These are phyloP conservation scores for Myanophis thanlyinensis DNA, from an alignment of 2,113 vertebrate species.

Conservation along the genomic window DNA sequence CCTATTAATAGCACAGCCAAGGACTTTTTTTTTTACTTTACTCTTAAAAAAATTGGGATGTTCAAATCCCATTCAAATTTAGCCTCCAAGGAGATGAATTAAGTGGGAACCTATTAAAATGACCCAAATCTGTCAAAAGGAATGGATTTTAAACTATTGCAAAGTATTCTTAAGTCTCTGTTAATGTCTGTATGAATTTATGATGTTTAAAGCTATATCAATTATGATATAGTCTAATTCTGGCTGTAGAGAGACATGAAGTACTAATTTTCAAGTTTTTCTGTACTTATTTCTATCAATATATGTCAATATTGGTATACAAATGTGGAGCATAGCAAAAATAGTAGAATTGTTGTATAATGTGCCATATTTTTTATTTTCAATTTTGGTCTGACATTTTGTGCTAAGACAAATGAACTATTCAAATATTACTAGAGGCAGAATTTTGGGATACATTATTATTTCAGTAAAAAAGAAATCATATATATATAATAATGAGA, in stretches of 20 bases:
- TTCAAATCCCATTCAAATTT: constrained; percentile 47
- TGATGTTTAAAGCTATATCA: constrained; percentile 39
- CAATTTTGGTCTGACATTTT: constrained; percentile 28
- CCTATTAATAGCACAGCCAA: constrained; percentile 23
- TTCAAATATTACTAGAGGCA: constrained; percentile 22
- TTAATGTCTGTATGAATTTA: constrained; percentile 45
- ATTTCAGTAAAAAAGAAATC: constrained; percentile 19
- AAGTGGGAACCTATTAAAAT: constrained; percentile 47
- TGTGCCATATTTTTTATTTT: constrained; percentile 3
- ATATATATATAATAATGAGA: constrained; percentile 12
- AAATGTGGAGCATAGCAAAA: constrained; percentile 16
- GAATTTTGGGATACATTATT: constrained; percentile 30
- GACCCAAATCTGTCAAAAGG: constrained; percentile 59
- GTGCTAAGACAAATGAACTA: constrained; percentile 36
- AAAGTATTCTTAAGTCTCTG: constrained; percentile 27
- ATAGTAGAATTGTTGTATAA: background rate
- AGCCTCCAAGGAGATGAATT: constrained; percentile 35
- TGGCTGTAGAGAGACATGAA: constrained; percentile 43
- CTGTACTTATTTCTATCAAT: constrained; percentile 14
- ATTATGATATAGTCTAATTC: constrained; percentile 30
- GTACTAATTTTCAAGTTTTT: constrained; percentile 32
- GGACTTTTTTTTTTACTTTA: constrained; percentile 41
- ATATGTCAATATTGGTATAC: constrained; percentile 13
- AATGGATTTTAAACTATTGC: constrained; percentile 35
- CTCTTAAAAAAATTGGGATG: constrained; percentile 12